Evolutionary conservation across 2,113 vertebrate genomes (phyloP).

Genomic region (Neotoma lepida): DNA sequence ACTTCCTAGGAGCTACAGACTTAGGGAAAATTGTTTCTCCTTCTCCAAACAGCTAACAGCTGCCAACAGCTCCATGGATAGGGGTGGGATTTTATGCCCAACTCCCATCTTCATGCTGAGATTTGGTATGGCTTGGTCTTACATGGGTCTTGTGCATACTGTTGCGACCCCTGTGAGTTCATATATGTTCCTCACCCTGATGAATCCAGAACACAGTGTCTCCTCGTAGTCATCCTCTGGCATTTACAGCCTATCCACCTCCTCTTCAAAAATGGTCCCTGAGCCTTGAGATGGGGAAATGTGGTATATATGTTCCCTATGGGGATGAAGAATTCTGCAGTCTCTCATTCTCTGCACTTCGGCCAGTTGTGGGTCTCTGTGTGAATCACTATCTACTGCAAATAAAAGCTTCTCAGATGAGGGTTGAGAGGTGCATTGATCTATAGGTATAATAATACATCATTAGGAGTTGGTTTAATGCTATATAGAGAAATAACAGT

Average conservation of each 20-base stretch:
- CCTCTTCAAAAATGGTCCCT: background rate
- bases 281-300: background rate
- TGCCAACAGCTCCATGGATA: background rate
- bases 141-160: background rate
- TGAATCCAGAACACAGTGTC: background rate
- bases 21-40: background rate
- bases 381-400: background rate
- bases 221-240: background rate
- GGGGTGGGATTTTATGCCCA: background rate
- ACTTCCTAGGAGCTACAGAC: background rate
- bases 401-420: background rate
- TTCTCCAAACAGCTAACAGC: background rate
- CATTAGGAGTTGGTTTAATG: background rate
- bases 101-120: background rate
- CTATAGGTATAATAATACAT: background rate
- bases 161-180: background rate
- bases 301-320: background rate
- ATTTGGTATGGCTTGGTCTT: background rate
- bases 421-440: too few species aligned
- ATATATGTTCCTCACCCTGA: too few species aligned
- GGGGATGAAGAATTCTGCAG: background rate
- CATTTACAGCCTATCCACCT: too few species aligned
- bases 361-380: background rate
- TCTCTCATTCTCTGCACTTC: background rate
- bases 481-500: background rate